phyloP scores from a whole-genome alignment of 2,113 vertebrate genomes.

The Ptilorrhoa leucosticta region DNA sequence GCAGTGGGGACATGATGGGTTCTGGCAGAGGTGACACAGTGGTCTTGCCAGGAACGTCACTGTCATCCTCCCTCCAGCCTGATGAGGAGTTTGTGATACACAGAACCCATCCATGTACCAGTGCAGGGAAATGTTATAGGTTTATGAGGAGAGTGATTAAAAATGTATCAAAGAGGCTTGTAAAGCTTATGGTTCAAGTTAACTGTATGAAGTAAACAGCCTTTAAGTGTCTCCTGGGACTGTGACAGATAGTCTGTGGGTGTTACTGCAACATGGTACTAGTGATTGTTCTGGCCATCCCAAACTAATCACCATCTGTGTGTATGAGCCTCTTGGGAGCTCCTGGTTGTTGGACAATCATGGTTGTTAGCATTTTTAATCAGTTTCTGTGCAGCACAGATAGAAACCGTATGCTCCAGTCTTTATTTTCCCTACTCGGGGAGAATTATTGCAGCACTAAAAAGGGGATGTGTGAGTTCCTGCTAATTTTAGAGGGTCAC shows the following conservation, averaged over 20 bases:
- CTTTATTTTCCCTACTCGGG: constrained; percentile 62
- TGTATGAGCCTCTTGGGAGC: constrained; percentile 76
- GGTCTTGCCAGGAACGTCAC: fast-evolving
- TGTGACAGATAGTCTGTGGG: constrained; percentile 82
- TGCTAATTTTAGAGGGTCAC: constrained; percentile 28
- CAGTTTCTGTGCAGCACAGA: constrained; percentile 77
- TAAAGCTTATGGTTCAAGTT: constrained; percentile 85
- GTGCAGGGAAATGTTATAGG: constrained; percentile 61
- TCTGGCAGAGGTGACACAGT: background rate
- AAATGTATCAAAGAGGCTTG: constrained; percentile 81
- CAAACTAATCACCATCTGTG: constrained; percentile 85
- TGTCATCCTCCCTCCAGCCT: background rate
- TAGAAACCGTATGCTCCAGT: constrained; percentile 79
- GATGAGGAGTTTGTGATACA: background rate
- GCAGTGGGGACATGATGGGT: background rate
- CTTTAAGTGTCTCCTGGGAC: constrained; percentile 79
- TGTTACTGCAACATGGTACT: constrained; percentile 78
- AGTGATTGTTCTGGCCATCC: constrained; percentile 80
- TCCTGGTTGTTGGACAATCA: constrained; percentile 81
- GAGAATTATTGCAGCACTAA: constrained; percentile 46
- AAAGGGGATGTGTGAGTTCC: background rate
- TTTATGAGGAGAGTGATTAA: constrained; percentile 81
- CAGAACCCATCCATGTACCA: constrained; percentile 38
- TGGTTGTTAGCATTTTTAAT: constrained; percentile 86
- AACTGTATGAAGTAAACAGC: constrained; percentile 82